Evolutionary conservation across 2,113 vertebrate genomes (phyloP).

Genomic region (Spilogale gracilis): DNA sequence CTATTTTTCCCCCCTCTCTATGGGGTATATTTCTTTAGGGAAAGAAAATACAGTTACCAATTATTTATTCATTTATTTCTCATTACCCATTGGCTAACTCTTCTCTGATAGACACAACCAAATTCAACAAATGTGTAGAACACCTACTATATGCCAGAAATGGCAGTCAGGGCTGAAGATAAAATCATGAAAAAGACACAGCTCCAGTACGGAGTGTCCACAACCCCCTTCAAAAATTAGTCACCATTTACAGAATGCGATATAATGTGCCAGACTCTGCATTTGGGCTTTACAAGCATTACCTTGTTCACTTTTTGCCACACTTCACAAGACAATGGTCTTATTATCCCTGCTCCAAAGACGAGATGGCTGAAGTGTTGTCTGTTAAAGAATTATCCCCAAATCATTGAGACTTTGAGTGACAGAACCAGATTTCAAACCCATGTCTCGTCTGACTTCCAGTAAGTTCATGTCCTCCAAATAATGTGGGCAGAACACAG

Average conservation of each 20-base stretch:
- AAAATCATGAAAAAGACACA: slow-evolving; percentile 2
- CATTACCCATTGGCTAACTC: slow-evolving; percentile 51
- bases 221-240: background rate
- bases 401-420: background rate
- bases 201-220: background rate
- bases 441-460: background rate
- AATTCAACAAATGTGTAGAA: slow-evolving; percentile 49
- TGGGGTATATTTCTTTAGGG: slow-evolving; percentile 73
- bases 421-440: background rate
- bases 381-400: background rate
- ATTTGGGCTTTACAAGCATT: background rate
- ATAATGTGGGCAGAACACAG: background rate
- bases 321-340: background rate
- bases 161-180: background rate
- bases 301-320: background rate
- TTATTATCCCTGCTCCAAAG: slow-evolving; percentile 13
- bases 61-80: slow-evolving; percentile 79
- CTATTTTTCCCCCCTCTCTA: background rate
- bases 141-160: background rate
- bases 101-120: slow-evolving; percentile 26
- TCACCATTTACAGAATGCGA: background rate
- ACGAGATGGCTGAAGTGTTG: background rate
- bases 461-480: background rate
- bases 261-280: background rate
- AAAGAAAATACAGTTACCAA: slow-evolving; percentile 63